Conservation (phyloP, 92 coral and sea anemone species). For the Bergia sp. region DNA sequence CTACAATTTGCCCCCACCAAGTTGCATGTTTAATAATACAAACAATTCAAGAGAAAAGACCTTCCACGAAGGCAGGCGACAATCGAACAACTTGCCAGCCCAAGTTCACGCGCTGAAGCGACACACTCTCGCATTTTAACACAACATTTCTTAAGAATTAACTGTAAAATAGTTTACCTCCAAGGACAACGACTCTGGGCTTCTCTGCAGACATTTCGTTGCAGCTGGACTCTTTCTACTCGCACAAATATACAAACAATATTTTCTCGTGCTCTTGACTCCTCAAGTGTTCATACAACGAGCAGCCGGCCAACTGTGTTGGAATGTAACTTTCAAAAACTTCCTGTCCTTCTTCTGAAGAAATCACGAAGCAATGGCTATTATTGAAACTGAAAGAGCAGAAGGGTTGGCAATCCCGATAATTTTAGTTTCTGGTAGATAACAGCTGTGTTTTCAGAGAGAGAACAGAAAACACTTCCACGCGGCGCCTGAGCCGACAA, state of each 20-base stretch:
- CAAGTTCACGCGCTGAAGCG: slow-evolving; percentile 1
- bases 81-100: background rate
- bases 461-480: background rate
- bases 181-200: slow-evolving; percentile 35
- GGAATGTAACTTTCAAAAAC: slow-evolving; percentile 1
- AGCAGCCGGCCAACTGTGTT: background rate
- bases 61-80: background rate
- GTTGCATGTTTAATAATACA: background rate
- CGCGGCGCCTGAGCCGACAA: background rate
- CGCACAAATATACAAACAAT: background rate
- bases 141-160: too few relatives aligned
- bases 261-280: slow-evolving; percentile 13
- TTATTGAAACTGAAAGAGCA: background rate
- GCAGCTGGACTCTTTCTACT: background rate
- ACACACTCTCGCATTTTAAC: background rate
- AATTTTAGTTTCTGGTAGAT: background rate
- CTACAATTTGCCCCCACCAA: background rate
- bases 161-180: background rate
- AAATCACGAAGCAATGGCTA: background rate
- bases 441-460: background rate
- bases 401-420: background rate
- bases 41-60: background rate
- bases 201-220: slow-evolving; percentile 21
- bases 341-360: background rate
- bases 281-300: background rate